Evolutionary conservation across 2,888 invertebrate genomes (phyloP), one percentile per base, ranked within the genome.

Genomic region (Ferdinandea cuprea): DNA sequence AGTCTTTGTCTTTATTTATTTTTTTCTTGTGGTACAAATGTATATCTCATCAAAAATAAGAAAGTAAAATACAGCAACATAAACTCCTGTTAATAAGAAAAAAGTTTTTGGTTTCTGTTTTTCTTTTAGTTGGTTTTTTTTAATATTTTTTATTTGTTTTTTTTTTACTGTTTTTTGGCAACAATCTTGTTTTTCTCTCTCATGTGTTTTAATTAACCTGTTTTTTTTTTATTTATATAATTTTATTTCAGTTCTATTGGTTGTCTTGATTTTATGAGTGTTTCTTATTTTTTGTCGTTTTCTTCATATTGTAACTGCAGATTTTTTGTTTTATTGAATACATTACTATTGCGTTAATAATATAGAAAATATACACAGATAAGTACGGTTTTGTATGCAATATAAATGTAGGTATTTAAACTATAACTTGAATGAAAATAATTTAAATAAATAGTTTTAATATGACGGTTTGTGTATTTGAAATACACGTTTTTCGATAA

Each of bases 181-280:
- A 90, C 90, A 89, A 89, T 90, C 89, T 89, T 90, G 88, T 89
- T 89, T 88, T 86, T 86, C 86, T 90, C 90, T 89, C 90, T 89
- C 90, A 88, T 77, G 42, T 77, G 71, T 72, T 69, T 68, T 79
- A 69, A 63, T 52, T 65, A 79, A 79, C 85, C 86, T 85, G 85
- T 86, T 81, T 85, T 76, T 69, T 71, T 69, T 42, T 40, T 59
- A 37, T 56, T 73, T 65, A 68, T 63, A 69, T 72, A 76, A 80
- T 83, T 71, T 78, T 69, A 78, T 79, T 84, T 84, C 83, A 84
- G 83, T 85, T 84, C 84, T 85, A 79, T 85, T 79, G 71, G 79
- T 85, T 85, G 72, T 85, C 79, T 79, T 80, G 79, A 78, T 78
- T 77, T 79, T 66, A 78, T 85, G 63, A 72, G 61, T 85, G 74